Conservation (phyloP, 30 jellyfish, hydroid and myxozoan genomes). For the Aurelia aurita complex sp. Pacific region DNA sequence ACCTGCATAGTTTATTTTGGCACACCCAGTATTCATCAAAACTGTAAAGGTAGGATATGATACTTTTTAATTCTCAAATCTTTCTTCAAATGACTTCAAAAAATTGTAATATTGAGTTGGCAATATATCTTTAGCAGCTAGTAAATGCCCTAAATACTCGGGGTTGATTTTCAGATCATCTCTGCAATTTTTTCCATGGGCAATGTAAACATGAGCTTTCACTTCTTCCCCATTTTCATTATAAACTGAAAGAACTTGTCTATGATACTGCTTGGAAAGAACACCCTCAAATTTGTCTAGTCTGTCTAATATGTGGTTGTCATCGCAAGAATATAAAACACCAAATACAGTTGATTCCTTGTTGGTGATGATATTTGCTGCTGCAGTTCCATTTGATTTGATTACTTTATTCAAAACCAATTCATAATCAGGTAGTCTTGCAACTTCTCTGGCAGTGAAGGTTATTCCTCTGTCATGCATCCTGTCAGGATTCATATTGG, state of each 20-base stretch:
- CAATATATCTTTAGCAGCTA: constrained; percentile 71
- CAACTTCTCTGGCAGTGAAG: constrained; percentile 52
- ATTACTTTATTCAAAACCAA: constrained; percentile 43
- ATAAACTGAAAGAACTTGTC: constrained; percentile 32
- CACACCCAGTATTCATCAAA: too few relatives aligned
- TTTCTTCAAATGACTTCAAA: constrained; percentile 44
- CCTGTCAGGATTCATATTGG: constrained; percentile 82
- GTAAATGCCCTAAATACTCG: constrained; percentile 65
- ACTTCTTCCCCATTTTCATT: constrained; percentile 17
- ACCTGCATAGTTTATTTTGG: too few relatives aligned
- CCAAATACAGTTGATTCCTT: constrained; percentile 64
- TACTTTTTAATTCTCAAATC: neutral
- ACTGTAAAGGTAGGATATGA: too few relatives aligned
- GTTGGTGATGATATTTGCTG: constrained; percentile 72
- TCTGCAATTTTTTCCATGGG: constrained; percentile 20
- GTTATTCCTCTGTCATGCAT: constrained; percentile 67
- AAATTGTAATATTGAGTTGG: constrained; percentile 62
- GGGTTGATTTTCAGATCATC: constrained; percentile 35
- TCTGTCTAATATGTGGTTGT: constrained; percentile 15
- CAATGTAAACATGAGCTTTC: constrained; percentile 70
- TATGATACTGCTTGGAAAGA: constrained; percentile 28
- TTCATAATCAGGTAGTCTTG: constrained; percentile 49
- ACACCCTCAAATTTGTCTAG: constrained; percentile 92
- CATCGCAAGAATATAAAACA: constrained; percentile 63
- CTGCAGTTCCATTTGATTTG: constrained; percentile 71